Base-by-base conservation (phyloP, 1,140 invertebrate species). In the Manduca sexta region DNA sequence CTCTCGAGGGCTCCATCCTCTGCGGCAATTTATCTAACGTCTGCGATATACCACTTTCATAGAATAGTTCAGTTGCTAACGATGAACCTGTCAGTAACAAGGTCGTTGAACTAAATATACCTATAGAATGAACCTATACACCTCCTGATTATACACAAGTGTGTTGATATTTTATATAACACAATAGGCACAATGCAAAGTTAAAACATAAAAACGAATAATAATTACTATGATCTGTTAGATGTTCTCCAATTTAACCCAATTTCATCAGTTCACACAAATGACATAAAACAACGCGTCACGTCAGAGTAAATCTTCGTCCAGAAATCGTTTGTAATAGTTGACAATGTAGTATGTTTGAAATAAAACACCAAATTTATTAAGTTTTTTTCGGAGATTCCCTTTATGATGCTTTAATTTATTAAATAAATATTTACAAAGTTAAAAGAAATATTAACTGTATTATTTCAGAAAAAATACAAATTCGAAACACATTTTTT, bases 41-140 rank as follows among this genome's bases (percentile, higher is more conserved):
- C 58, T 71, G 66, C 60, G 71, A 67, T 52, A 60, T 60, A 78
- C 57, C 71, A 84, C 81, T 84, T 81, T 82, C 72, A 73, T 84
- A 74, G 73, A 83, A 74, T 65, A 80, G 60, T 80, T 77, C 68
- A 74, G 76, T 76, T 60, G 73, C 74, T 58, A 81, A 77, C 75
- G 78, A 85, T 84, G 80, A 82, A 84, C 82, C 82, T 85, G 80
- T 85, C 82, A 85, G 82, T 72, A 84, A 84, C 82, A 85, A 85
- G 82, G 82, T 85, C 82, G 80, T 76, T 85, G 82, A 85, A 85
- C 82, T 84, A 84, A 83, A 85, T 85, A 85, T 83, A 85, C 74
- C 77, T 81, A 81, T 65, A 75, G 21, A 63, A 64, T 69, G 65
- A 72, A 69, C 64, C 72, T 69, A 64, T 56, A 69, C 50, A 52